Base-by-base conservation (phyloP, 2,797 vertebrate species). In the Centropyge bicolor region DNA sequence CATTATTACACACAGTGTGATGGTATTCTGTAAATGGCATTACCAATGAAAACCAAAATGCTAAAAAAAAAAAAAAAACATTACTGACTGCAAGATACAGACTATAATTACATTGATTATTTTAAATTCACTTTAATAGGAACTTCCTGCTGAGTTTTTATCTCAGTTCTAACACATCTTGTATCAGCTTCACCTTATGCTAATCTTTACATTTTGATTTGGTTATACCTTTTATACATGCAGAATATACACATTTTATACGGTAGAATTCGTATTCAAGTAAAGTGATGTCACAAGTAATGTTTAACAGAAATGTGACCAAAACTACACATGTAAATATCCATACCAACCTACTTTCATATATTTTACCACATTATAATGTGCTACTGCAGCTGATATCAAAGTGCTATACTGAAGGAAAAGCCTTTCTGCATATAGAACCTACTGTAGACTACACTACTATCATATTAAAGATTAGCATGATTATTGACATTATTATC, bases 1-100 rank as follows among this genome's bases (percentile, higher is more conserved):
- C 59, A 65, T 73, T 74, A 74, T 75, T n/a, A 76, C 43, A 64
- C 6, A 82, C 48, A 71, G 35, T 17, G 60, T 13, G 24, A 38
- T 16, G 10, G 54, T 9, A 17, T 56, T 16, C 27, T 17, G 27
- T 19, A 56, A 22, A 46, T 13, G 59, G 38, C 27, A 68, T 66
- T 48, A 70, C 43, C 40, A 19, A 54, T 64, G 54, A 70, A 27
- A 60, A 22, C 24, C 13, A 38, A 1, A 69, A 7, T 24, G 22
- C 11, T 41, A 45, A 16, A 48, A 19, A 43, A 45, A 16, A 48
- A 19, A 43, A 16, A 40, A 10, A 36, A 35, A 2, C 6, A 20
- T 7, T 20, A 57, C 40, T 48, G 24, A 36, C 54, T 31, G 22
- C 41, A 71, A 41, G 22, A 60, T 48, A 14, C n/a, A 49, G 36